A percentile compares a stretch with the other conserved stretches of the same genome.
phyloP scores from a whole-genome alignment of 23 tunicate species.

The Halocynthia roretzi region DNA sequence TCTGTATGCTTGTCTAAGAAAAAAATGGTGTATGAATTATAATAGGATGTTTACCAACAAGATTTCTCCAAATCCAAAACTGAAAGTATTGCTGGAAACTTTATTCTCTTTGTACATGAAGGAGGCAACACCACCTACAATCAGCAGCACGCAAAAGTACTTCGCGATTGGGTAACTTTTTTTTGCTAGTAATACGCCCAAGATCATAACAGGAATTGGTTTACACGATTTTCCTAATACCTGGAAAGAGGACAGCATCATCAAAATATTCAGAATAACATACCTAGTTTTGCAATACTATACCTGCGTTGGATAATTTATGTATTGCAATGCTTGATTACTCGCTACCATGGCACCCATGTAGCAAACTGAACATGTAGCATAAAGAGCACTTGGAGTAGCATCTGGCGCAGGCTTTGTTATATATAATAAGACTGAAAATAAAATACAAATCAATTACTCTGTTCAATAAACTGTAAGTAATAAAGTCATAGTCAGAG shows the following conservation, averaged over 20 bases:
- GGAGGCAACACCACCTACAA: constrained; percentile 86
- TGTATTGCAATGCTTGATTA: constrained; percentile 84
- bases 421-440: constrained; percentile 38
- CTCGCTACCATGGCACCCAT: constrained; percentile 99
- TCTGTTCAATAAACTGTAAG: too few relatives aligned
- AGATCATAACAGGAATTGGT: constrained; percentile 97
- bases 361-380: constrained; percentile 90
- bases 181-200: constrained; percentile 88
- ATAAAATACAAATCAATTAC: neutral
- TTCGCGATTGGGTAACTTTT: constrained; percentile 74
- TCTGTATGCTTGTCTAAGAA: constrained; percentile 25
- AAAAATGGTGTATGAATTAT: neutral
- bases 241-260: constrained; percentile 24
- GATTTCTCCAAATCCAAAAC: constrained; percentile 75
- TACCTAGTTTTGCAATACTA: neutral
- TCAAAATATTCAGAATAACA: neutral
- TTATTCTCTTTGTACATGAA: constrained; percentile 87
- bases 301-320: constrained; percentile 98
- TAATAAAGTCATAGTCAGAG: too few relatives aligned
- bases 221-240: constrained; percentile 99
- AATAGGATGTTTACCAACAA: constrained; percentile 38
- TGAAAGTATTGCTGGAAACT: neutral
- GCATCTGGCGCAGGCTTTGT: constrained; percentile 66
- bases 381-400: constrained; percentile 75
- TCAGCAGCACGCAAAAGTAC: constrained; percentile 83